These are phyloP conservation scores for Ptychoptera albimana DNA, from an alignment of 2,888 invertebrate species.

Conservation along the genomic window DNA sequence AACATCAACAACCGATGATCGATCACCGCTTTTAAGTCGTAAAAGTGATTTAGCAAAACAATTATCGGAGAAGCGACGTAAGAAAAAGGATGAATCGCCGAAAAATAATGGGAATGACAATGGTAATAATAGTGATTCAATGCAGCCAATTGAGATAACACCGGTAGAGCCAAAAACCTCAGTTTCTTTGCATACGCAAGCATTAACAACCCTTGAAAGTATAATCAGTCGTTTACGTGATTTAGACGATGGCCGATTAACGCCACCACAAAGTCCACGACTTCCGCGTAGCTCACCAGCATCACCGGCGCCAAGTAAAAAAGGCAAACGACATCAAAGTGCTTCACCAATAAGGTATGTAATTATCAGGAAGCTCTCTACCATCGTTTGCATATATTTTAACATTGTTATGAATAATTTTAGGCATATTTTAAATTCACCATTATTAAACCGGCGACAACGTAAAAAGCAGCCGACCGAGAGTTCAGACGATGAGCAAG, in stretches of 20 bases:
- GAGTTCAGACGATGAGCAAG: slow-evolving; percentile 68
- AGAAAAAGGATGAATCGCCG: slow-evolving; percentile 20
- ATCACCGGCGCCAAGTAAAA: slow-evolving; percentile 55
- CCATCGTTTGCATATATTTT: too few species aligned
- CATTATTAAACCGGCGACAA: slow-evolving; percentile 57
- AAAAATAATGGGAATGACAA: background rate
- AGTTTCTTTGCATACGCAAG: slow-evolving; percentile 32
- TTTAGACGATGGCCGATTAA: slow-evolving; percentile 33
- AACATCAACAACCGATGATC: slow-evolving; percentile 14
- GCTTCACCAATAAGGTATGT: slow-evolving; percentile 48
- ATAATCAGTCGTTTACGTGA: slow-evolving; percentile 38
- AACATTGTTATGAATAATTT: too few species aligned
- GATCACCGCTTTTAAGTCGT: slow-evolving; percentile 23
- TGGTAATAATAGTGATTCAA: slow-evolving; percentile 7
- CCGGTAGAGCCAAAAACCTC: slow-evolving; percentile 29
- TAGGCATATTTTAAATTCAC: slow-evolving; percentile 67
- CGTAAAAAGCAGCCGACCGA: slow-evolving; percentile 61
- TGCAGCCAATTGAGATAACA: slow-evolving; percentile 23
- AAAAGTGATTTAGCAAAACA: slow-evolving; percentile 30
- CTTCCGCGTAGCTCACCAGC: slow-evolving; percentile 62
- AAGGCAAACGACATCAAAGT: slow-evolving; percentile 57
- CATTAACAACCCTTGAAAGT: slow-evolving; percentile 40
- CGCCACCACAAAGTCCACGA: slow-evolving; percentile 36
- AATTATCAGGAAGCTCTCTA: too few species aligned
- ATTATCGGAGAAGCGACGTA: slow-evolving; percentile 26